Percentiles rank a stretch among this genome's conserved stretches.
Evolutionary conservation across 2,888 invertebrate species (phyloP).

Genomic region (Brenthis daphne): DNA sequence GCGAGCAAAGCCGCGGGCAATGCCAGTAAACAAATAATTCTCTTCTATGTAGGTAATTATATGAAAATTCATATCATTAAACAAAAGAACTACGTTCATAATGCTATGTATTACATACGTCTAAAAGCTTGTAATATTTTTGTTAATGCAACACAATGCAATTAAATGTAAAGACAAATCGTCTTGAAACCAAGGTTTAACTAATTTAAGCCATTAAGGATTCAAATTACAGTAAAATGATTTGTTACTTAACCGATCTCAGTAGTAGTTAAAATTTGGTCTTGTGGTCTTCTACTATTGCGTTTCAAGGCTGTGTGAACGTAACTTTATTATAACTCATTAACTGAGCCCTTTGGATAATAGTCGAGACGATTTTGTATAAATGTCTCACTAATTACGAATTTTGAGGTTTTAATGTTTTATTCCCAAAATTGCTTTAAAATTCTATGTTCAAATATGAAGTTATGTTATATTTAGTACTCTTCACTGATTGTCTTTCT

Average conservation of each 20-base stretch:
- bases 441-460: neutral
- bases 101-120: too few relatives aligned
- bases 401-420: neutral
- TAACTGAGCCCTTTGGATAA: conserved; percentile 13
- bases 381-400: neutral
- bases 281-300: conserved; percentile 48
- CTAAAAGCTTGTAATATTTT: too few relatives aligned
- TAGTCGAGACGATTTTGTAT: conserved; percentile 4
- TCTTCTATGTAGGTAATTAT: too few relatives aligned
- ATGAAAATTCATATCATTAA: too few relatives aligned
- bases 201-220: neutral
- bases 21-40: too few relatives aligned
- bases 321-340: conserved; percentile 24
- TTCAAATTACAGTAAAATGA: conserved; percentile 47
- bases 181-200: too few relatives aligned
- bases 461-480: neutral
- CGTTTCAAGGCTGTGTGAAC: conserved; percentile 44
- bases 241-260: conserved; percentile 51
- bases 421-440: neutral
- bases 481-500: too few relatives aligned
- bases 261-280: conserved; percentile 41
- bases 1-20: too few relatives aligned
- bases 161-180: too few relatives aligned
- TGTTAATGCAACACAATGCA: too few relatives aligned
- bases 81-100: too few relatives aligned